Base-by-base conservation (phyloP, 2,888 invertebrate genomes). In the Eilema sororculum region DNA sequence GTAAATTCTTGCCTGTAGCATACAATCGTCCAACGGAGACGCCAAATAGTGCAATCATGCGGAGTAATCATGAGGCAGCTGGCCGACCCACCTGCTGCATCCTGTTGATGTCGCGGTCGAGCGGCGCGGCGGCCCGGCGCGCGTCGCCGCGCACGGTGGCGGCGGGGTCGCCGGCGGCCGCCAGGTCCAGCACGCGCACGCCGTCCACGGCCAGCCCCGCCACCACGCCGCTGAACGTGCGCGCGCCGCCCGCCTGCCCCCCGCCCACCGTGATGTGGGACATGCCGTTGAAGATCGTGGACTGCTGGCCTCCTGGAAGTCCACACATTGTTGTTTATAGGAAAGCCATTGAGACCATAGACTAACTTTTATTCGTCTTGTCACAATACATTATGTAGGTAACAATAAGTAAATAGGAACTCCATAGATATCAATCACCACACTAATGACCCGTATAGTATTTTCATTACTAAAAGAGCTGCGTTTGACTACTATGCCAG, bases 191-290 rank as follows among this genome's bases (percentile, higher is more conserved):
- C 25, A 99, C 96, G 64, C 98, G 94, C 71, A 97, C 96, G 9
- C 98, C 98, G 88, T 99, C 99, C 69, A 98, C 97, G 20, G 98
- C 98, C 13, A 99, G 95, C 0, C 99, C 99, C 3, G 99, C 97
- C 70, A 99, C 96, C 41, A 98, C 97, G 0, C 99, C 99, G 71
- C 97, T 96, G 93, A 98, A 99, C 2, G 98, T 97, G 58, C 98
- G 96, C 66, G 97, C 96, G 99, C 99, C 58, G 98, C 97, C 96
- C 98, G 97, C 97, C 0, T 86, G 79, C 0, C 91, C 93, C 0
- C 99, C 99, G 8, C 99, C 99, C 37, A 99, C 97, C 81, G 98
- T 98, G 59, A 99, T 97, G 61, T 97, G 97, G 1, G 98, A 97
- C 96, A 99, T 98, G 86, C 98, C 97, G 94, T 99, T 99, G 96